Evolutionary conservation across 2,888 invertebrate genomes (phyloP), one percentile per base, ranked within the genome.

Genomic region (Morpho deidamia): DNA sequence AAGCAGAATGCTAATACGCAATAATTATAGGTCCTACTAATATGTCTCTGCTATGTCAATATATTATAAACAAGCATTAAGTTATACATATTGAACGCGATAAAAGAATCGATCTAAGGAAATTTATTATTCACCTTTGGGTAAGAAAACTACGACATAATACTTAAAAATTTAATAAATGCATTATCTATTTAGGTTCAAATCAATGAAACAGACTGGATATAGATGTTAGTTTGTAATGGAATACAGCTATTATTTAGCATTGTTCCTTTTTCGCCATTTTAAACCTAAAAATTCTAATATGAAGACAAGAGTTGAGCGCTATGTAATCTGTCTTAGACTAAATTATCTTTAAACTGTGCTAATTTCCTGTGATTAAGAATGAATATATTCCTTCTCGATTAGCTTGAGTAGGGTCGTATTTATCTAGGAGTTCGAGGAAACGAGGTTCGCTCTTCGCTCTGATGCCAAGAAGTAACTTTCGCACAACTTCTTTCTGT

Each of bases 381-480:
- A 90, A 90, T 11, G 83, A 88, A 65, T 91, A 90, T 67, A 94
- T 92, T 55, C 91, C 92, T 58, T 87, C 89, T 67, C 91, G 88
- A 82, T 95, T 95, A 49, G 86, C 69, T 9, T 92, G 91, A 23
- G 92, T 90, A 0, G 94, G 93, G 75, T 95, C 95, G 75, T 93
- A 96, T 78, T 94, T 95, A 54, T 86, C 91, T 61, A 94, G 90
- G 5, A 96, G 84, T 56, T 92, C 90, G 7, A 91, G 83, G 91
- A 94, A 96, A 65, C 92, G 85, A 0, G 91, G 88, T 12, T 92
- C 92, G 68, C 94, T 94, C 64, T 94, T 92, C 12, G 93, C 91
- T 59, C 93, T 91, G 66, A 96, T 90, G 67, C 90, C 93, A n/a
- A 92, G 90, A 39, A 95, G 91, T 9, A 95, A 90, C 68, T 93